phyloP scores from a whole-genome alignment of 2,888 invertebrate species.

The Papilio elwesi region DNA sequence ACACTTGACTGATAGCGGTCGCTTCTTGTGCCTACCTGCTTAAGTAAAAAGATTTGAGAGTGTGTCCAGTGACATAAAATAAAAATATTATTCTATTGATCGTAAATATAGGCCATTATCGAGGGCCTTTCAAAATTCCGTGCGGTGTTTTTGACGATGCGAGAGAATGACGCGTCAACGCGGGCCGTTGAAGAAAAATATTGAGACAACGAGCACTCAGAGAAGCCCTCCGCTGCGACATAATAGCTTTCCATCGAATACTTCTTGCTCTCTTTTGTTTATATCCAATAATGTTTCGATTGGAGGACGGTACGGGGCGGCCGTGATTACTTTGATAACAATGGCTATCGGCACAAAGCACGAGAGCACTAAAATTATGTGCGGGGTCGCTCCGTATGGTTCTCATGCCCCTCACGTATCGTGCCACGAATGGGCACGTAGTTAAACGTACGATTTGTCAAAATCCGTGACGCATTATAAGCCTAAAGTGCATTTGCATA shows the following conservation, averaged over 20 bases:
- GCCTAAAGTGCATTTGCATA: slow-evolving; percentile 45
- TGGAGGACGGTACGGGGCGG: slow-evolving; percentile 79
- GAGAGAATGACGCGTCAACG: slow-evolving; percentile 80
- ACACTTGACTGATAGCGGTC: not conserved
- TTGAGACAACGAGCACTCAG: slow-evolving; percentile 78
- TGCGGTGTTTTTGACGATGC: slow-evolving; percentile 75
- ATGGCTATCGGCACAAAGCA: slow-evolving; percentile 79
- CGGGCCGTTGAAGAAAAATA: slow-evolving; percentile 80
- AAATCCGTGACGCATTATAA: slow-evolving; percentile 48
- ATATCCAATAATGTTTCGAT: slow-evolving; percentile 84
- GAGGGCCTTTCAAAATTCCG: slow-evolving; percentile 79
- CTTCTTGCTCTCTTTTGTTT: slow-evolving; percentile 83
- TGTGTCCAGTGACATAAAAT: slow-evolving; percentile 4
- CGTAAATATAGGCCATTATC: slow-evolving; percentile 82
- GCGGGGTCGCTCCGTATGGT: slow-evolving; percentile 70
- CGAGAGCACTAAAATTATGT: slow-evolving; percentile 77
- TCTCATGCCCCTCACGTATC: slow-evolving; percentile 80
- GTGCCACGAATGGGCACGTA: slow-evolving; percentile 46
- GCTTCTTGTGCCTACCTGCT: slow-evolving; percentile 4
- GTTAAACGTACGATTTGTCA: slow-evolving; percentile 44
- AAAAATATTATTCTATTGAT: slow-evolving; percentile 74
- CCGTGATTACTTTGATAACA: slow-evolving; percentile 84
- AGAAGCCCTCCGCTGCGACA: slow-evolving; percentile 77
- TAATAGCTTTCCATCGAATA: slow-evolving; percentile 84
- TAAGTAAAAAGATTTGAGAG: not conserved